Evolutionary conservation across 2,888 invertebrate species (phyloP).

Genomic region (Stegana nigrithorax): DNA sequence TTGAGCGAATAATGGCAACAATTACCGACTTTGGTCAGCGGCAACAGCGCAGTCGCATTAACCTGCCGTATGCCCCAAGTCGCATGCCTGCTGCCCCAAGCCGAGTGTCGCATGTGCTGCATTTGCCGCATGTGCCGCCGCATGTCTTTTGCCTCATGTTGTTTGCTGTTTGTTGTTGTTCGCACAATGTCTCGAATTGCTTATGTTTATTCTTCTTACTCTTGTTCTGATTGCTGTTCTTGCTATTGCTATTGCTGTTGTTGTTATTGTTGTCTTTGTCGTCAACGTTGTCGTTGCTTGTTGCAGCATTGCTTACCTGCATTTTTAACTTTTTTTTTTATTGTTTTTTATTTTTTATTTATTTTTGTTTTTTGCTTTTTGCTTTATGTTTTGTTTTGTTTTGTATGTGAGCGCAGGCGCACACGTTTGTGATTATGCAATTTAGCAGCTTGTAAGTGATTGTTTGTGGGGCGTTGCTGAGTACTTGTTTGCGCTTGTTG

Average conservation of each 20-base stretch:
- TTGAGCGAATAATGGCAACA: slow-evolving; percentile 4
- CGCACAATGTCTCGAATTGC: no score
- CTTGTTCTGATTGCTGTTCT: slow-evolving; percentile 16
- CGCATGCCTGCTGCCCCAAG: no score
- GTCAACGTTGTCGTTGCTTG: not conserved
- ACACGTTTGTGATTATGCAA: slow-evolving; percentile 52
- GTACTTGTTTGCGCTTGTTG: slow-evolving; percentile 10
- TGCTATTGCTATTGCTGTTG: not conserved
- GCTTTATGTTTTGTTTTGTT: no score
- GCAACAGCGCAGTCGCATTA: not conserved
- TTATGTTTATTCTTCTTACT: no score
- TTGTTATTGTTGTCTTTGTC: not conserved
- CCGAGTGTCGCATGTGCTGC: not conserved
- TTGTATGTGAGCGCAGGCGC: no score
- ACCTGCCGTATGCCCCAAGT: no score
- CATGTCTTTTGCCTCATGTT: no score
- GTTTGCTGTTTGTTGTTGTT: no score
- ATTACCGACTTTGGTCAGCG: not conserved
- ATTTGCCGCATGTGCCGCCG: not conserved
- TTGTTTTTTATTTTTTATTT: no score
- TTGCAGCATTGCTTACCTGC: no score
- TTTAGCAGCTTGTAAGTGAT: slow-evolving; percentile 60
- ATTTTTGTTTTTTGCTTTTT: no score
- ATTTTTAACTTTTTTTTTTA: no score
- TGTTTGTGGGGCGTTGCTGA: slow-evolving; percentile 59